Evolutionary conservation across 2,113 vertebrate genomes (phyloP).

Genomic region (Albula goreensis): DNA sequence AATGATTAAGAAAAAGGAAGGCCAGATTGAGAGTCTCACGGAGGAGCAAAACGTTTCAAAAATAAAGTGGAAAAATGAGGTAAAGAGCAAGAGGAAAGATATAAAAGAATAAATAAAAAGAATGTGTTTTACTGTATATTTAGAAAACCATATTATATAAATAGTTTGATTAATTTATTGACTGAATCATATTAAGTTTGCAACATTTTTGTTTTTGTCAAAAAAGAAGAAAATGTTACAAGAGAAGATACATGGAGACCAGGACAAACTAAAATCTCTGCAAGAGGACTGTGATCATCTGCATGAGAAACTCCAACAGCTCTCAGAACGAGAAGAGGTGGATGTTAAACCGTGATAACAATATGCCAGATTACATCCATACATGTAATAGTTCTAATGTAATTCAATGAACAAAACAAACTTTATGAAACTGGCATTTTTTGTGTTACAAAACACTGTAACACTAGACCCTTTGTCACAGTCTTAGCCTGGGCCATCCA

Average conservation of each 20-base stretch:
- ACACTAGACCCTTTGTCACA: too few species aligned
- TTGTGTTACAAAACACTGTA: too few species aligned
- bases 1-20: slow-evolving; percentile 82
- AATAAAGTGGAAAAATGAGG: slow-evolving; percentile 79
- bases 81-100: slow-evolving; percentile 43
- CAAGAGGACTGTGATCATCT: slow-evolving; percentile 60
- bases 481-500: neutral
- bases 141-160: neutral
- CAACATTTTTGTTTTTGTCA: slow-evolving; percentile 38
- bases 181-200: slow-evolving; percentile 15
- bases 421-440: too few species aligned
- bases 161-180: slow-evolving; percentile 48
- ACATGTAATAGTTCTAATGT: neutral
- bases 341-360: neutral
- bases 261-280: slow-evolving; percentile 62
- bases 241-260: slow-evolving; percentile 60
- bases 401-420: too few species aligned
- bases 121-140: neutral
- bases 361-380: neutral
- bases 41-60: slow-evolving; percentile 74
- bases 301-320: slow-evolving; percentile 53
- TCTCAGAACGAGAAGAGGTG: slow-evolving; percentile 11
- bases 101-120: too few species aligned
- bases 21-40: slow-evolving; percentile 80
- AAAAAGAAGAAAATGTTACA: slow-evolving; percentile 68